Conservation (phyloP, 2,888 invertebrate species). For the Urechis unicinctus region DNA sequence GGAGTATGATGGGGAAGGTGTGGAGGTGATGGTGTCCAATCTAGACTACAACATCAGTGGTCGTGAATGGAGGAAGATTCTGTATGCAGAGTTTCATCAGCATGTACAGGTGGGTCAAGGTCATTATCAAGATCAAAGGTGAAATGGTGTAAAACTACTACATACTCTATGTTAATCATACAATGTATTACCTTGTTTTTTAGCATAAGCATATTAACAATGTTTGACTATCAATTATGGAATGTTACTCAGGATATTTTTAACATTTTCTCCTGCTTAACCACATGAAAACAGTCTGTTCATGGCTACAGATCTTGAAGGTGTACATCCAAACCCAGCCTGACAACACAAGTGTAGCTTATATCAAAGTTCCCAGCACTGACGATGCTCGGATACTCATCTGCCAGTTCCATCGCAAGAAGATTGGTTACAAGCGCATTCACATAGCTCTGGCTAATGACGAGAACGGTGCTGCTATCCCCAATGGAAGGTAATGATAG, state of each 20-base stretch:
- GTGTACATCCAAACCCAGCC: conserved; percentile 61
- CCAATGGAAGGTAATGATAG: neutral
- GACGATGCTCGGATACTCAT: conserved; percentile 66
- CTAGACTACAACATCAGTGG: conserved; percentile 65
- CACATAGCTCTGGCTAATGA: conserved; percentile 54
- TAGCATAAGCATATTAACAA: no score
- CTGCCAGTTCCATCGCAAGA: conserved; percentile 74
- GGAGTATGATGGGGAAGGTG: conserved; percentile 9
- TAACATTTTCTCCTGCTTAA: no score
- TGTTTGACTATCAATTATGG: no score
- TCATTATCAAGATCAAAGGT: no score
- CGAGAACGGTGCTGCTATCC: neutral
- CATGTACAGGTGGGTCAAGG: conserved; percentile 57
- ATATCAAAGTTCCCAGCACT: conserved; percentile 64
- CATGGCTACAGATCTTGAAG: conserved; percentile 55
- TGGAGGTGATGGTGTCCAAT: conserved; percentile 58
- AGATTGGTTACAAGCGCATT: conserved; percentile 74
- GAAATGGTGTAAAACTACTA: no score
- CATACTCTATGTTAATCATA: no score
- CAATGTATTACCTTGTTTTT: no score
- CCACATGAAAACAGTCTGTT: no score
- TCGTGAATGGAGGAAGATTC: conserved; percentile 62
- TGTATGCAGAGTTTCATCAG: conserved; percentile 62
- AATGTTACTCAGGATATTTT: no score
- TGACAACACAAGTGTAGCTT: conserved; percentile 66